Evolutionary conservation across 2,888 invertebrate genomes (phyloP).

Genomic region (Laspeyria flexula): DNA sequence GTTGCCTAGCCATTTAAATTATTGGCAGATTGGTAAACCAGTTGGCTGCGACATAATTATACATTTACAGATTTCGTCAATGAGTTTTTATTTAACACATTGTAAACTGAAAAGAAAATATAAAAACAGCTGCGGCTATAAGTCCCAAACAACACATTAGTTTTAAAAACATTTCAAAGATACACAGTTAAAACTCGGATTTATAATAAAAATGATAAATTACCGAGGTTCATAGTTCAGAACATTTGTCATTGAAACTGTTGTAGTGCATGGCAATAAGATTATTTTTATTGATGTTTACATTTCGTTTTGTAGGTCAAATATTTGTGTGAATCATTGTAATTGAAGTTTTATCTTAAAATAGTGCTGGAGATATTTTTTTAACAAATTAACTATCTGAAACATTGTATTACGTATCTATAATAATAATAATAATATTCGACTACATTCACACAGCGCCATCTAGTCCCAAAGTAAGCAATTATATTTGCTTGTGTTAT

Average conservation of each 20-base stretch:
- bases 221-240: slow-evolving; percentile 4
- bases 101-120: no score
- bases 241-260: slow-evolving; percentile 10
- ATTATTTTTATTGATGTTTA: slow-evolving; percentile 28
- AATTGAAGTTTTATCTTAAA: not conserved
- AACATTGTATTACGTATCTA: not conserved
- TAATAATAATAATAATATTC: no score
- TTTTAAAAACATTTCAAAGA: not conserved
- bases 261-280: slow-evolving; percentile 13
- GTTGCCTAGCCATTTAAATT: no score
- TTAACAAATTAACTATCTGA: not conserved
- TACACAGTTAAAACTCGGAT: not conserved
- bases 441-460: no score
- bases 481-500: no score
- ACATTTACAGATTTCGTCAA: no score
- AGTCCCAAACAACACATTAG: not conserved
- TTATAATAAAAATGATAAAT: slow-evolving; percentile 11
- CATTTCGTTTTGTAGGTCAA: slow-evolving; percentile 21
- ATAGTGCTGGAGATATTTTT: not conserved
- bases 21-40: no score
- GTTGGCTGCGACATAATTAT: no score
- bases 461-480: no score
- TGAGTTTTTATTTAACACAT: no score
- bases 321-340: slow-evolving; percentile 13
- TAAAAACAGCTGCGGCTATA: not conserved